phyloP scores from a whole-genome alignment of 2,113 vertebrate genomes.

The human (Homo sapiens) region GRCh38 chr9:105835501-105836000 shows the following conservation, averaged over 20 bases:
- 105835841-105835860: constrained; percentile 44
- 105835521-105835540: background rate
- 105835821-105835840: constrained; percentile 54
- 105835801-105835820: constrained; percentile 72
- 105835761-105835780: constrained; percentile 30
- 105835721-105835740: constrained; percentile 54
- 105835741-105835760: constrained; percentile 34
- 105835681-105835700: background rate
- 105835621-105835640: background rate
- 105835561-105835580: background rate
- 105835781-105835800: constrained; percentile 74
- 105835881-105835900: constrained; percentile 52
- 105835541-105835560: background rate
- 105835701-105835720: constrained; percentile 60
- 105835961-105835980: constrained; percentile 39
- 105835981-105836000: constrained; percentile 18
- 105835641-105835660: constrained; percentile 26
- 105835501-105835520: background rate
- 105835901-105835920: background rate
- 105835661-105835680: constrained; percentile 50
- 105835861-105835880: constrained; percentile 57
- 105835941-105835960: constrained; percentile 53
- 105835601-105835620: constrained; percentile 53
- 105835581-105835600: constrained; percentile 28
- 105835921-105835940: constrained; percentile 57